Percentiles rank a stretch among this genome's conserved stretches.
These are phyloP conservation scores for Lepisosteus osseus DNA, from an alignment of 2,113 vertebrate genomes.

Conservation along the genomic window DNA sequence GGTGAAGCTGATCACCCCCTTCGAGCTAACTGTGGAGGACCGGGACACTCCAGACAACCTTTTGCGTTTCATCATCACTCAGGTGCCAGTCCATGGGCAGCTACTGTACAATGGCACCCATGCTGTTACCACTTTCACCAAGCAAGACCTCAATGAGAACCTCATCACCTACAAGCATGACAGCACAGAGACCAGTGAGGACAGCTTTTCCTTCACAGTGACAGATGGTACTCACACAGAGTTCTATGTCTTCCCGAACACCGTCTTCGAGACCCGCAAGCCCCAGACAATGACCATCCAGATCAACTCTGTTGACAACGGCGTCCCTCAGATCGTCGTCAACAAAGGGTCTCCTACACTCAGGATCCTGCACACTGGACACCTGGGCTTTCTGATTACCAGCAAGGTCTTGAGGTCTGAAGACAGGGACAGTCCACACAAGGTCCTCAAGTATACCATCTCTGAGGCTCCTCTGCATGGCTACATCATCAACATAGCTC, in stretches of 20 bases:
- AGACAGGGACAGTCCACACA: conserved; percentile 46
- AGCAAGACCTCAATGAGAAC: conserved; percentile 56
- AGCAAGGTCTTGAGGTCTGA: conserved; percentile 51
- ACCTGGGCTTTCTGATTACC: conserved; percentile 53
- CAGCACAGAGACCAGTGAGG: conserved; percentile 44
- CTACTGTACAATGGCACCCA: conserved; percentile 50
- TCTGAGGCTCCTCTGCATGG: conserved; percentile 65
- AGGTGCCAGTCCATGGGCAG: conserved; percentile 48
- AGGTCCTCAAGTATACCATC: conserved; percentile 68
- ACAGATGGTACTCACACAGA: conserved; percentile 49
- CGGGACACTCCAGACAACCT: conserved; percentile 46
- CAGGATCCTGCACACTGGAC: conserved; percentile 39
- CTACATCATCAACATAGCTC: conserved; percentile 60
- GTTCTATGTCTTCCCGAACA: conserved; percentile 53
- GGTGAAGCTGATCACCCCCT: conserved; percentile 52
- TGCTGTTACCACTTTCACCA: conserved; percentile 50
- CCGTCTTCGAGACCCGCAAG: conserved; percentile 37
- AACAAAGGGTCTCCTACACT: conserved; percentile 47
- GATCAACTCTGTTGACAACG: conserved; percentile 41
- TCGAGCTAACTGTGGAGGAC: conserved; percentile 55
- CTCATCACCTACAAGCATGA: conserved; percentile 54
- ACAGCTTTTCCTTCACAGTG: conserved; percentile 59
- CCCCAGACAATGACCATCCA: conserved; percentile 53
- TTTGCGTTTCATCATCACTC: conserved; percentile 49
- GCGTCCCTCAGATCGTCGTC: conserved; percentile 44